Evolutionary conservation across 1,140 invertebrate species (phyloP).

Genomic region (Caenorhabditis inopinata): DNA sequence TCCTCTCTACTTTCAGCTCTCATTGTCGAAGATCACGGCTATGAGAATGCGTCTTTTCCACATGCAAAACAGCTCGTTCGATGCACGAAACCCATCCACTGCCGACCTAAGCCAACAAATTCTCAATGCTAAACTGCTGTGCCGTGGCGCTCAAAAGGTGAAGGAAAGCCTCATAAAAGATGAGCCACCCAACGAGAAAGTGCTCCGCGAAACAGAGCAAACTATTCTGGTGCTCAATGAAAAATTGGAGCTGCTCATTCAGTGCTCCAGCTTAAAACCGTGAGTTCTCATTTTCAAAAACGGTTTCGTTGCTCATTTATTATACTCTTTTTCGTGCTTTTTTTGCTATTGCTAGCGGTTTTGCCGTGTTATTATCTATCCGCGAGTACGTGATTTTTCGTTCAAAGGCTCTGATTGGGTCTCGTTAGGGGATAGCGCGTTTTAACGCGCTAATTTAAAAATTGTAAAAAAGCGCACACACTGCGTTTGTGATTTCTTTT

Average conservation of each 20-base stretch:
- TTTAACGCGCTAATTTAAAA: too few relatives aligned
- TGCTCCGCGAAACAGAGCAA: conserved; percentile 6
- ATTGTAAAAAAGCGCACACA: too few relatives aligned
- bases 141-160: background rate
- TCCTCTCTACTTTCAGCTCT: background rate
- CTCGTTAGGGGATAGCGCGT: too few relatives aligned
- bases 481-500: too few relatives aligned
- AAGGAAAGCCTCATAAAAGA: background rate
- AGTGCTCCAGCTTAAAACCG: background rate
- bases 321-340: background rate
- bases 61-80: background rate
- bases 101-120: background rate
- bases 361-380: too few relatives aligned
- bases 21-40: background rate
- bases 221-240: background rate
- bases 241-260: background rate
- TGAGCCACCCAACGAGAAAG: background rate
- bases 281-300: background rate
- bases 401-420: too few relatives aligned
- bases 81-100: background rate
- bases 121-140: background rate
- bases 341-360: too few relatives aligned
- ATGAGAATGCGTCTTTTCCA: background rate
- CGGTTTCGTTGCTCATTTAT: background rate
- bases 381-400: too few relatives aligned